Evolutionary conservation across 2,113 vertebrate species (phyloP), one percentile per base, ranked within the genome.

Genomic region (Equus przewalskii): DNA sequence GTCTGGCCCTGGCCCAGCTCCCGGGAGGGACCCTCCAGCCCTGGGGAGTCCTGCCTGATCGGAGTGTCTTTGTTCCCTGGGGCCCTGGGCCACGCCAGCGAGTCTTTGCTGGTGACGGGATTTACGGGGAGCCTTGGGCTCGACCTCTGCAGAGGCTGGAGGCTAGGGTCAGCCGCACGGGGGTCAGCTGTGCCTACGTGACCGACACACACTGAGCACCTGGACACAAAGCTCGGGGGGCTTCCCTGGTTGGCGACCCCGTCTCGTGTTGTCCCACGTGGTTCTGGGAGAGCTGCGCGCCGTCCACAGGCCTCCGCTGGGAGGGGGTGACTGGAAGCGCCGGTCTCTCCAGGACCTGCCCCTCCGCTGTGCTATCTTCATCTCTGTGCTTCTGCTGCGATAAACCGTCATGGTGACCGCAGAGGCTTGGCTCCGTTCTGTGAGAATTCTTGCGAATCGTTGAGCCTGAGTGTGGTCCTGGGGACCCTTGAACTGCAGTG

Each of bases 351-450:
- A 1, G 41, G 36, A 22, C 15, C 49, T 33, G 72, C 24, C n/a
- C 36, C 36, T 41, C 36, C 36, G 36, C 36, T 3, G 36, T 41
- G 36, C 36, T 41, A 3, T 41, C 36, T 44, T 15, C 8, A 7
- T 0, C 14, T 12, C 14, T 36, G 28, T 46, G 22, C 22, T 2
- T 36, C 30, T 2, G 0, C 16, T 0, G 5, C 0, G 3, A 6
- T 14, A 14, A 56, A 36, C 6, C 12, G 13, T 56, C 11, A 13
- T 54, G 0, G 0, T 2, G 19, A 3, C 58, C 0, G 0, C 5
- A 0, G 16, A 0, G 0, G 18, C 67, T 1, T 65, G 56, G 33
- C 44, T 5, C 46, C 24, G 69, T 2, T n/a, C 86, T 19, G 30
- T 0, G 44, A 9, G 24, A 7, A 51, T 28, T 64, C 69, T 6